Evolutionary conservation across 2,113 vertebrate species (phyloP), one percentile per base, ranked within the genome.

Genomic region (Isichthys henryi): DNA sequence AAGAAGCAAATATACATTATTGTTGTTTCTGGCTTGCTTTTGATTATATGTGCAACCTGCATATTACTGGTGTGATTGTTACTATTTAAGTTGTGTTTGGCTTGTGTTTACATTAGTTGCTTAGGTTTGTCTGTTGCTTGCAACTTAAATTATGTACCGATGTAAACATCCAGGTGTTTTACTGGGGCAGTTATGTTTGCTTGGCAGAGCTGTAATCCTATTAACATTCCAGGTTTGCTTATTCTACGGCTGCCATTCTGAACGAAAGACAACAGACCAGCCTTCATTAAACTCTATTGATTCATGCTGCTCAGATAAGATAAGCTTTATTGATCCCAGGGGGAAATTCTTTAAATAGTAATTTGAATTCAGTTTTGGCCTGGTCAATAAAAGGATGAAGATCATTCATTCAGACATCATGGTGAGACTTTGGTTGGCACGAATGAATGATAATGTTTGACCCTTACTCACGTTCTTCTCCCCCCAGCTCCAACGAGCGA

Each of bases 401-500:
- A 39, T 77, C 35, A 77, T 77, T 39, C 31, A 77, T 77, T 77
- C 31, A 27, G 62, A 66, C 62, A 39, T 77, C 27, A 39, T 77
- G 21, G 70, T 39, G 66, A 74, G 66, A 74, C 70, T 17, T 77
- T 39, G 21, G 70, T 6, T 66, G 5, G 19, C 31, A 77, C 35
- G 15, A 74, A 74, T 35, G 66, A 35, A 27, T 74, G 27, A 74
- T 8, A 17, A 27, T 50, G 23, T 15, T 39, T 39, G 70, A 52
- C 90, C 88, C 50, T 77, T 86, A 70, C 3, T 62, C 6, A 48
- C 27, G 39, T 5, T 87, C 45, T n/a, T 48, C 27, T 11, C 21
- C 31, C 46, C 77, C 3, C 90, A 98, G 98, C 97, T 23, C 98
- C 98, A 15, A 98, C 98, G 84, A 97, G 98, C 10, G 97, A 98